Evolutionary conservation across 1,140 invertebrate species (phyloP).

Genomic region (Amyelois transitella): DNA sequence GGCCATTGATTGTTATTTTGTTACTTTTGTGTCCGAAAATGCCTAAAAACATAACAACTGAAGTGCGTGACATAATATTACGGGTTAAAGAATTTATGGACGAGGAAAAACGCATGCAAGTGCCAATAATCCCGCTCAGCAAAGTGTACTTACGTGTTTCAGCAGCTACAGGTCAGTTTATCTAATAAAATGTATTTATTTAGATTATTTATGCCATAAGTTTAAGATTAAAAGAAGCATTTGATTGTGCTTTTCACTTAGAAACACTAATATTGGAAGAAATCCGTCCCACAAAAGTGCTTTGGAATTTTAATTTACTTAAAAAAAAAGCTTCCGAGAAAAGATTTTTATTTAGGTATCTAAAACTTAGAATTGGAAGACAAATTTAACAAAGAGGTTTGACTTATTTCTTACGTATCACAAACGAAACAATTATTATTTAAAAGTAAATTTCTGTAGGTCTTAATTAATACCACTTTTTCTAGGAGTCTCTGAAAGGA

Average conservation of each 20-base stretch:
- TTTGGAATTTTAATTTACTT: no score
- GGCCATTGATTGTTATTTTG: neutral
- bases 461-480: constrained; percentile 2
- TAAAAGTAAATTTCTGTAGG: no score
- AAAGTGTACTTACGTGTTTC: constrained; percentile 66
- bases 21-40: constrained; percentile 23
- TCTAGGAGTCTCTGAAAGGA: constrained; percentile 62
- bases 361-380: neutral
- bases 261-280: no score
- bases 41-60: constrained; percentile 68
- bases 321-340: no score
- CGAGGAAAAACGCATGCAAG: constrained; percentile 67
- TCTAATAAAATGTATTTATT: no score
- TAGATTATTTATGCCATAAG: no score
- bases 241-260: no score
- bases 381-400: neutral
- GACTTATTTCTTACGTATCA: no score
- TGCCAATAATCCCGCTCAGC: constrained; percentile 62
- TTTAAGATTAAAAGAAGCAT: no score
- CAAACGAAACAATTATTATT: no score
- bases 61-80: constrained; percentile 65
- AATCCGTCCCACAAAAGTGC: neutral
- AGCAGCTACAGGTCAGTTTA: constrained; percentile 53
- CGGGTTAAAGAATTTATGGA: constrained; percentile 70
- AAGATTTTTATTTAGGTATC: neutral